Evolutionary conservation across 64 coral and sea anemone genomes (phyloP).

Genomic region (Porites lutea): DNA sequence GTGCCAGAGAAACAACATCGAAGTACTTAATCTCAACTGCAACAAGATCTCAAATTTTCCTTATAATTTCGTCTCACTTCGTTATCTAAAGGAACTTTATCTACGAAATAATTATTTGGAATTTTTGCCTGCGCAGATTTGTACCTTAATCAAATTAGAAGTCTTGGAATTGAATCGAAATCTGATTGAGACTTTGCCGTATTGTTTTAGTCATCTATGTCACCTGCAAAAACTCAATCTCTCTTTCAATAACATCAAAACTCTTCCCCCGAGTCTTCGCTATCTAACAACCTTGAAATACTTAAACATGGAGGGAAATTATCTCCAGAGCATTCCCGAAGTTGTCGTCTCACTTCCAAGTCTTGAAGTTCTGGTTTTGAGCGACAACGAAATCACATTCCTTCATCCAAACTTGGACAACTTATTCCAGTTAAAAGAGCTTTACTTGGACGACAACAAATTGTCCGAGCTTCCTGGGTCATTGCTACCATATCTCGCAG

Average conservation of each 20-base stretch:
- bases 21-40: constrained; percentile 69
- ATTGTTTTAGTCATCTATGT: constrained; percentile 72
- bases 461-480: constrained; percentile 51
- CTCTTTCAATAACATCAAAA: constrained; percentile 71
- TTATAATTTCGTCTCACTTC: constrained; percentile 78
- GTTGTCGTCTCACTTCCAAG: constrained; percentile 60
- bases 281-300: constrained; percentile 59
- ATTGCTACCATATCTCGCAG: constrained; percentile 46
- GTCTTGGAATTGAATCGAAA: constrained; percentile 88
- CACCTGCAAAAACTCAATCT: constrained; percentile 70
- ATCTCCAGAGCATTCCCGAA: constrained; percentile 67
- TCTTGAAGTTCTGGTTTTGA: constrained; percentile 82
- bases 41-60: constrained; percentile 88
- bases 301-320: constrained; percentile 85
- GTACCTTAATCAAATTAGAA: constrained; percentile 77
- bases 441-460: constrained; percentile 84
- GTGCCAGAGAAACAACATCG: constrained; percentile 39
- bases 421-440: constrained; percentile 55
- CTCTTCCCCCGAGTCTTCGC: constrained; percentile 66
- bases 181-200: constrained; percentile 66
- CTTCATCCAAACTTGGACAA: constrained; percentile 40
- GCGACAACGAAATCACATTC: constrained; percentile 74
- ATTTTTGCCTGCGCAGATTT: constrained; percentile 89
- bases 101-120: constrained; percentile 85
- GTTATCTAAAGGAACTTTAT: constrained; percentile 82